Conservation (phyloP, 2,888 invertebrate species). For the Doris montereyensis region DNA sequence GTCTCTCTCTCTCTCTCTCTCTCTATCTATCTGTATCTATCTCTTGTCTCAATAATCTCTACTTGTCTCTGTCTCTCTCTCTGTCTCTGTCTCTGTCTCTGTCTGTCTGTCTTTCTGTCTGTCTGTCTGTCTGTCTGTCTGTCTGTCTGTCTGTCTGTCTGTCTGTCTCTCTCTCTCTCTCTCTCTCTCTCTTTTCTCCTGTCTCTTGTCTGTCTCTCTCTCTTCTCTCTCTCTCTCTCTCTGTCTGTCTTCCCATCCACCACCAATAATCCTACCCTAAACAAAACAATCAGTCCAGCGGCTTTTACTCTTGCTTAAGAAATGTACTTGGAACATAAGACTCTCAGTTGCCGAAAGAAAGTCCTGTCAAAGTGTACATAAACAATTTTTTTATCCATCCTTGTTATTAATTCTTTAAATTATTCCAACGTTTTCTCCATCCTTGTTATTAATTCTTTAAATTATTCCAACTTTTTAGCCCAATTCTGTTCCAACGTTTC, state of each 20-base stretch:
- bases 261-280: no score
- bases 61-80: background rate
- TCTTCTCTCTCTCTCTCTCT: constrained; percentile 27
- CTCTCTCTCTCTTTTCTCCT: background rate
- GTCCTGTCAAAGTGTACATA: no score
- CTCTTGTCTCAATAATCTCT: background rate
- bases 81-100: background rate
- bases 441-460: no score
- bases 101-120: constrained; percentile 14
- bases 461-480: no score
- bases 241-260: background rate
- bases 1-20: background rate
- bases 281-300: no score
- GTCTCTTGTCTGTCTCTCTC: constrained; percentile 6
- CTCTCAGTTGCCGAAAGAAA: no score
- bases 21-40: background rate
- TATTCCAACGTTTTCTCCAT: no score
- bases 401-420: no score
- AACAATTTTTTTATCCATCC: no score
- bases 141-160: background rate
- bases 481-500: no score
- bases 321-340: no score
- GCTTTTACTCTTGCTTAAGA: no score
- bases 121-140: constrained; percentile 10
- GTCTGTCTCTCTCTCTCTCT: background rate